Percentiles rank a stretch among this genome's conserved stretches.
These are phyloP conservation scores for Salvator merianae DNA, from an alignment of 2,113 vertebrate genomes.

Conservation along the genomic window DNA sequence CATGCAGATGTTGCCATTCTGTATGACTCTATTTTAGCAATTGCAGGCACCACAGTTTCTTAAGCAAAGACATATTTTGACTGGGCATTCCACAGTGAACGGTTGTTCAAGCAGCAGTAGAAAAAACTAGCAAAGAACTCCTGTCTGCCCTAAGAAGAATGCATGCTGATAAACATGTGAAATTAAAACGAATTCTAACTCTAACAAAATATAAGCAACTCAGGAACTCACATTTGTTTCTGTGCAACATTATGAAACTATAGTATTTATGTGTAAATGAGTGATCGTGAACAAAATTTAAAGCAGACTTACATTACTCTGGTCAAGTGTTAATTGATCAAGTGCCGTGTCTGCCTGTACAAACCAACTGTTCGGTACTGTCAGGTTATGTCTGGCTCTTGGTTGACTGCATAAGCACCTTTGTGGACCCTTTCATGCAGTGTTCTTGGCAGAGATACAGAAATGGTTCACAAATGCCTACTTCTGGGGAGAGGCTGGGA, in stretches of 20 bases:
- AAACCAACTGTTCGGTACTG: too few species aligned
- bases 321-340: background rate
- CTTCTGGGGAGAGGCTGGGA: too few species aligned
- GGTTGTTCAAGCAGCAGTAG: background rate
- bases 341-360: too few species aligned
- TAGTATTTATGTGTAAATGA: background rate
- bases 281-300: too few species aligned
- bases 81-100: slow-evolving; percentile 35
- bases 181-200: slow-evolving; percentile 54
- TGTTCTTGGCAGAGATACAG: too few species aligned
- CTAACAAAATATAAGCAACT: slow-evolving; percentile 35
- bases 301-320: background rate
- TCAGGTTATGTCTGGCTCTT: too few species aligned
- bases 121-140: slow-evolving; percentile 28
- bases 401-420: too few species aligned
- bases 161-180: slow-evolving; percentile 46
- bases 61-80: slow-evolving; percentile 30
- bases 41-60: slow-evolving; percentile 13
- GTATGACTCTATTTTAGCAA: slow-evolving; percentile 24
- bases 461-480: too few species aligned
- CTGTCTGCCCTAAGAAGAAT: background rate
- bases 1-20: too few species aligned
- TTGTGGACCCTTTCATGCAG: too few species aligned
- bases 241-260: background rate
- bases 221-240: background rate